Base-by-base conservation (phyloP, 2,113 vertebrate genomes). In the Ceyx melanurus region DNA sequence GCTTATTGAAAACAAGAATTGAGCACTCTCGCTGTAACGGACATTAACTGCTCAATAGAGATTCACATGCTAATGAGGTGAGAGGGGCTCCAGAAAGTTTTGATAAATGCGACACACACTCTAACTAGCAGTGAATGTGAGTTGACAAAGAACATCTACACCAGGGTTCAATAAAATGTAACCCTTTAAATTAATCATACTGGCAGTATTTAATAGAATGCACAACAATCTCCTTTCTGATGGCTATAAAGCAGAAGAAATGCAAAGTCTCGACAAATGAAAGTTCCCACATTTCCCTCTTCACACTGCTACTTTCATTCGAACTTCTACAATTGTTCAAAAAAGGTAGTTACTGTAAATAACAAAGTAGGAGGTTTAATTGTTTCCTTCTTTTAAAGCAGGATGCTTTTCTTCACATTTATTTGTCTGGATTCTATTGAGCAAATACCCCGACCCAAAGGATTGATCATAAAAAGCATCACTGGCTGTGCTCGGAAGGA, bases 1-100 rank as follows among this genome's bases (percentile, higher is more conserved):
- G 98, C 98, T 98, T 98, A 98, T 97, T 97, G 98, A 98, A 97
- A 98, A 98, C 97, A 98, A 98, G 97, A 98, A 97, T 97, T 97
- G 97, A 98, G 97, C 97, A 97, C 98, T 98, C 98, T 97, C 97
- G 97, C 97, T 98, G 98, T 97, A 98, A 98, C 97, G 98, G 98
- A 98, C 98, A 98, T 98, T 98, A 98, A 98, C 98, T 98, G 98
- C 98, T 98, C 98, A 98, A 99, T 98, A 97, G 98, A 98, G 95
- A 99, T 98, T 99, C 98, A 99, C 97, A 99, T 99, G 98, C 98
- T 98, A 99, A 99, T 99, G 98, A 98, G 98, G 97, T 98, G 97
- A 98, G 98, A 98, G 98, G 97, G 97, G 97, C 97, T 97, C 97
- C 97, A 97, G 98, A 98, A 98, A 98, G 98, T 98, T 98, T 98